A percentile compares a stretch with the other conserved stretches of the same genome.
Evolutionary conservation across 2,113 vertebrate species (phyloP).

Genomic region (Elephantulus edwardii): DNA sequence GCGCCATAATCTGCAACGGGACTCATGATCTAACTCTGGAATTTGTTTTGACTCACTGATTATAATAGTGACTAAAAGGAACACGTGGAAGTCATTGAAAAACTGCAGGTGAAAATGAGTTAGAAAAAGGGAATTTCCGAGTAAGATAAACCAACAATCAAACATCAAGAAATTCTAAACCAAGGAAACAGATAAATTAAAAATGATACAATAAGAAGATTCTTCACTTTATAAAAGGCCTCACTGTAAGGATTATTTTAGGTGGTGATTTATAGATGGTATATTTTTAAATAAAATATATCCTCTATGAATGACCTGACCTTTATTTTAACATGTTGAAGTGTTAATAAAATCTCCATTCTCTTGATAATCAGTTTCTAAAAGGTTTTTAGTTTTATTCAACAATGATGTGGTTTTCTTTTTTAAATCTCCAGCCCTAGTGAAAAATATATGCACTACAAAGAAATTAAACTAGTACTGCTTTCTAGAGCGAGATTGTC

Average conservation of each 20-base stretch:
- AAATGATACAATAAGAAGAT: neutral
- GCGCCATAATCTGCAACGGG: neutral
- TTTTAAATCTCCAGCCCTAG: neutral
- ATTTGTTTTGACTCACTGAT: slow-evolving; percentile 58
- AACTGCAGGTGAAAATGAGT: neutral
- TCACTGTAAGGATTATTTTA: neutral
- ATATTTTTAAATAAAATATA: slow-evolving; percentile 22
- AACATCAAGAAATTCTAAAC: neutral
- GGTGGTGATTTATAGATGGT: neutral
- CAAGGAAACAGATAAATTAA: neutral
- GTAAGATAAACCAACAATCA: neutral
- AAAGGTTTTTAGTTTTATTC: neutral
- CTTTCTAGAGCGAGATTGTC: neutral
- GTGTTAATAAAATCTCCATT: neutral
- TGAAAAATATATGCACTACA: neutral
- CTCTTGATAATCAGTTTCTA: neutral
- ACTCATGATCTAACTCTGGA: slow-evolving; percentile 62
- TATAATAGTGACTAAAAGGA: slow-evolving; percentile 40
- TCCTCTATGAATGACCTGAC: neutral
- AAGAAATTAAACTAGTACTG: neutral
- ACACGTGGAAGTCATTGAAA: slow-evolving; percentile 19
- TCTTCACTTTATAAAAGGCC: neutral
- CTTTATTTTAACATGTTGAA: neutral
- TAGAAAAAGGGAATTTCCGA: neutral
- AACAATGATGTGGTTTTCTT: neutral